Evolutionary conservation across 1,140 invertebrate species (phyloP), one percentile per base, ranked within the genome.

Genomic region (Caenorhabditis latens): DNA sequence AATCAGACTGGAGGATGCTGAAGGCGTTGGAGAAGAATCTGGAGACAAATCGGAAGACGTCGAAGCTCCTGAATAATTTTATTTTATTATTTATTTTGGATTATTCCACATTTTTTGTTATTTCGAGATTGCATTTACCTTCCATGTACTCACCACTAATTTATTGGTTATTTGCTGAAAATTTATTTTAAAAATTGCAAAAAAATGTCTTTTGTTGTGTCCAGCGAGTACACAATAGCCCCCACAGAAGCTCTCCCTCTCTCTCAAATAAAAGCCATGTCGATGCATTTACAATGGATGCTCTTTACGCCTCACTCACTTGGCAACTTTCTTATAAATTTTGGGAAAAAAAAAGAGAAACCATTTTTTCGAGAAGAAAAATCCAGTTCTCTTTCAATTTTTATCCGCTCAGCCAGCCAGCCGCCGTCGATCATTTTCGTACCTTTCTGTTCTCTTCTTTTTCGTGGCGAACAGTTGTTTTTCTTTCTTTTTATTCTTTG

Each of bases 221-320:
- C n/a, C n/a, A n/a, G n/a, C n/a, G 24, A 63, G 24, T 32, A 63
- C 24, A 32, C 61, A 63, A 14, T 32, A 63, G 24, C 32, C 32
- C 32, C 32, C 2, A 63, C 1, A 14, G 11, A 53, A 53, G 16
- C 11, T 11, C 50, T 0, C 11, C 4, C 43, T 1, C 46, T 4
- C n/a, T 16, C n/a, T 43, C 16, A 58, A 24, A 79, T 53, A 50
- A 79, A 32, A 50, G 71, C 7, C 11, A 53, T 46, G 71, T 79
- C 71, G 71, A 79, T 79, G 71, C 71, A 79, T 79, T 79, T 79
- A 50, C 46, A 79, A 79, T 79, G 71, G 71, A 32, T 13, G 19
- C 71, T 79, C 46, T n/a, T 79, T 79, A 11, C 71, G 71, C 46
- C 42, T 50, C 46, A 24, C 21, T 50, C 65, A 71, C 19, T 71